These are phyloP conservation scores for Zosterops hypoxanthus DNA, from an alignment of 2,113 vertebrate genomes.

Conservation along the genomic window DNA sequence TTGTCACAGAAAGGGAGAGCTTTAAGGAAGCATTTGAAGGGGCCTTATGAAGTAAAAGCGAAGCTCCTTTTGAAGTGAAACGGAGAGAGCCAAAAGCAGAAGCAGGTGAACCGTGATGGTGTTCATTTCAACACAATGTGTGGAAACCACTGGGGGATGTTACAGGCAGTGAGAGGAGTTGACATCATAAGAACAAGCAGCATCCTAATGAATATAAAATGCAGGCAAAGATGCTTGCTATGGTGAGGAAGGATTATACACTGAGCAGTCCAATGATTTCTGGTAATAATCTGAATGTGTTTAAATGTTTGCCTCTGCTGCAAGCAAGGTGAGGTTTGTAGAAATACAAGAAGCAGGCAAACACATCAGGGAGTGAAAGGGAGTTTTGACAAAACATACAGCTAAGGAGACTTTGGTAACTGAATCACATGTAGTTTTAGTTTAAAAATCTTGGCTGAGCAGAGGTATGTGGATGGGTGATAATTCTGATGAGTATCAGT, in stretches of 20 bases:
- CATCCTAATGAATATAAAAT: not conserved
- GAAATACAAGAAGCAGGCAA: not conserved
- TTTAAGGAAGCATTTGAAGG: not conserved
- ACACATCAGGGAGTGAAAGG: not conserved
- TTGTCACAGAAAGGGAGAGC: not conserved
- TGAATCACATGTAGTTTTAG: not conserved
- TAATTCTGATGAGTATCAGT: conserved; percentile 31
- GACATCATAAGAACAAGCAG: not conserved
- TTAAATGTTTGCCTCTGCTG: not conserved
- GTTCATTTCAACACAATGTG: not conserved
- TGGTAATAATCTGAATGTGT: not conserved
- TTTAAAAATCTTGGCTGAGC: conserved; percentile 15
- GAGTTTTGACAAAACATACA: not conserved
- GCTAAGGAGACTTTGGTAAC: not conserved
- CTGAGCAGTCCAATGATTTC: not conserved
- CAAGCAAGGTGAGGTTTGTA: not conserved
- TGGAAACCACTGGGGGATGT: not conserved
- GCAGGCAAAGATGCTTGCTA: not conserved
- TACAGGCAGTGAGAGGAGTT: not conserved
- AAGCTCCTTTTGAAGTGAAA: not conserved
- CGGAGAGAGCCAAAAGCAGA: not conserved
- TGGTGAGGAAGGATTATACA: not conserved
- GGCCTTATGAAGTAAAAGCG: not conserved
- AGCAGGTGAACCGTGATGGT: not conserved
- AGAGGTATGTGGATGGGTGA: conserved; percentile 22